Base-by-base conservation (phyloP, 2,797 vertebrate species). In the Siniperca undulata region DNA sequence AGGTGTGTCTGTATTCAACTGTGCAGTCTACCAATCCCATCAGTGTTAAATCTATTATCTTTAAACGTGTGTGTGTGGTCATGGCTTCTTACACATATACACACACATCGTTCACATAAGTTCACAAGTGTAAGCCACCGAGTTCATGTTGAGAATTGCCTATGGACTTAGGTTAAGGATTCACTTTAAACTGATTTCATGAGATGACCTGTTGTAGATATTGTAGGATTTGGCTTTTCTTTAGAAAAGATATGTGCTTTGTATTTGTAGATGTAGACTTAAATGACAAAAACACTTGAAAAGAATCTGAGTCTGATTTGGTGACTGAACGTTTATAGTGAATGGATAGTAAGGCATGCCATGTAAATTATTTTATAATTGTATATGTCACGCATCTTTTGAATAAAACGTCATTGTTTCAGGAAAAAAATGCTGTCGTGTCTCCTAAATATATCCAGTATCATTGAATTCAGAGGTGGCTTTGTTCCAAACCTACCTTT, bases 361-460 rank as follows among this genome's bases (percentile, higher is more conserved):
- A 93, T 95, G 94, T 96, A 92, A 95, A 92, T 95, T 93, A 95
- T 95, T 95, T 96, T 93, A 92, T 95, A 94, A 95, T 88, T 95
- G 92, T 95, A 92, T 95, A 95, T 94, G 95, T 96, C 94, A 94
- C 91, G 82, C 93, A 94, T 95, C 95, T 93, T 96, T 97, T 96
- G 96, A 97, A 94, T 95, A 91, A 90, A 96, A 96, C 92, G 92
- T 95, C 77, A 93, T 94, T 92, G 95, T 94, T 93, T 94, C 91
- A 71, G 92, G 91, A 93, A 95, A 92, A 92, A 83, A 78, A 10
- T 1, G 5, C 81, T 91, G 61, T 88, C 40, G 67, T 93, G 68
- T 70, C n/a, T 82, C 34, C 36, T 75, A 6, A 60, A 46, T 74
- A 20, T 48, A 40, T 44, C 2, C 5, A 24, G 8, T 56, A n/a